phyloP scores from a whole-genome alignment of 2,797 vertebrate genomes.

The Rhinichthys osculus region DNA sequence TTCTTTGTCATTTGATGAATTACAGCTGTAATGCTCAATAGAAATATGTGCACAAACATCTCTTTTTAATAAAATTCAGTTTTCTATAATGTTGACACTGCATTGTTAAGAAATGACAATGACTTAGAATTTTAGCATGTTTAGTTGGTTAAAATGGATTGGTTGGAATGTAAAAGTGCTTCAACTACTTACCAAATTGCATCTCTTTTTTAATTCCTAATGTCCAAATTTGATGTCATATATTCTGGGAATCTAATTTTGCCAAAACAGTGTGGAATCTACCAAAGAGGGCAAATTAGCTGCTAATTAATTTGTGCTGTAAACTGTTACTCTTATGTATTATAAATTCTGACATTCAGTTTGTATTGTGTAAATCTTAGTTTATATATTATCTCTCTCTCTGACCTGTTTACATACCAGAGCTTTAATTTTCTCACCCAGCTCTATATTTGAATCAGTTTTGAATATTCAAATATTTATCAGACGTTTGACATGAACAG shows the following conservation, averaged over 20 bases:
- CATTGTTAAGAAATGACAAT: background rate
- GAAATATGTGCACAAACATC: conserved; percentile 10
- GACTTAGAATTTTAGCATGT: background rate
- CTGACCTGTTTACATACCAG: conserved; percentile 24
- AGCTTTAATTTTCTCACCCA: background rate
- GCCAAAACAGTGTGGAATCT: conserved; percentile 10
- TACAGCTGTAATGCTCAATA: background rate
- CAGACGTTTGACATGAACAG: background rate
- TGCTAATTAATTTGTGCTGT: conserved; percentile 21
- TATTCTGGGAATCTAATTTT: background rate
- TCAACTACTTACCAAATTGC: background rate
- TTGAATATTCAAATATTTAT: conserved; percentile 32
- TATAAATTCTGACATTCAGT: background rate
- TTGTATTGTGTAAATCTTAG: background rate
- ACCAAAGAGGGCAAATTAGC: background rate
- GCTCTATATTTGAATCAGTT: conserved; percentile 33
- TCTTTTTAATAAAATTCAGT: background rate
- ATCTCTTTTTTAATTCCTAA: background rate
- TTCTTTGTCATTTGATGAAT: conserved; percentile 9
- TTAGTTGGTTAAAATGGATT: background rate
- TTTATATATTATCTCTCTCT: background rate
- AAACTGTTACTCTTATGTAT: background rate
- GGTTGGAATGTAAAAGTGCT: background rate
- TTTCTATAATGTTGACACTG: background rate
- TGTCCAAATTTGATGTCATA: background rate